Conservation (phyloP, 2,113 vertebrate genomes). For the Apistogramma diplotaenia region DNA sequence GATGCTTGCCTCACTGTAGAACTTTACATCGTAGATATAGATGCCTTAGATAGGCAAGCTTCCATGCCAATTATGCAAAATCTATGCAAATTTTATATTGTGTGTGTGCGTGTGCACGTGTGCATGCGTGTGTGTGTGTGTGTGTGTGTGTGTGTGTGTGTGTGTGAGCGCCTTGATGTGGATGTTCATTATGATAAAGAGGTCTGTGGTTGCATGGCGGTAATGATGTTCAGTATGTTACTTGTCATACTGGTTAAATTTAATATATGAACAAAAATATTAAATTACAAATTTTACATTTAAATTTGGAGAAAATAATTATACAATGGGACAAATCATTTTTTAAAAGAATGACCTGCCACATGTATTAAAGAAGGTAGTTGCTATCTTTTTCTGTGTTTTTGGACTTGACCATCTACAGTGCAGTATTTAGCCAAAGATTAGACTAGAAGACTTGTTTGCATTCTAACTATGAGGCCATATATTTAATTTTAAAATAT, state of each 20-base stretch:
- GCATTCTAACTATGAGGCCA: slow-evolving; percentile 69
- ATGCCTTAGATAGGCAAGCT: not conserved
- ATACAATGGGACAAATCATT: slow-evolving; percentile 64
- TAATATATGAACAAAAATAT: not conserved
- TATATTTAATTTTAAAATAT: slow-evolving; percentile 62
- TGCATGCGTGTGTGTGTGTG: not conserved
- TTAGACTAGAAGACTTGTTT: slow-evolving; percentile 38
- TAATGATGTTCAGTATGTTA: not conserved
- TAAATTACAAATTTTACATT: slow-evolving; percentile 1
- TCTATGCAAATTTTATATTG: slow-evolving; percentile 38
- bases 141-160: not conserved
- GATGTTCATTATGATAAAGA: not conserved
- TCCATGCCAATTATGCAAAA: slow-evolving; percentile 10
- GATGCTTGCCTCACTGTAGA: slow-evolving; percentile 14
- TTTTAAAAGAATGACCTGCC: slow-evolving; percentile 62
- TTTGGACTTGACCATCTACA: slow-evolving; percentile 21
- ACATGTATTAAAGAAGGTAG: slow-evolving; percentile 61
- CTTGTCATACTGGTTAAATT: slow-evolving; percentile 7
- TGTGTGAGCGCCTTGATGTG: not conserved
- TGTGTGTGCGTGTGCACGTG: no score
- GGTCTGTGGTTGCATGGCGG: not conserved
- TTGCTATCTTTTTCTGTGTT: not conserved
- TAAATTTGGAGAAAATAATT: slow-evolving; percentile 3
- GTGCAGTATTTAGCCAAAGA: slow-evolving; percentile 27
- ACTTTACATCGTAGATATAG: not conserved